phyloP scores from a whole-genome alignment of 2,113 vertebrate species.

The Carlito syrichta region DNA sequence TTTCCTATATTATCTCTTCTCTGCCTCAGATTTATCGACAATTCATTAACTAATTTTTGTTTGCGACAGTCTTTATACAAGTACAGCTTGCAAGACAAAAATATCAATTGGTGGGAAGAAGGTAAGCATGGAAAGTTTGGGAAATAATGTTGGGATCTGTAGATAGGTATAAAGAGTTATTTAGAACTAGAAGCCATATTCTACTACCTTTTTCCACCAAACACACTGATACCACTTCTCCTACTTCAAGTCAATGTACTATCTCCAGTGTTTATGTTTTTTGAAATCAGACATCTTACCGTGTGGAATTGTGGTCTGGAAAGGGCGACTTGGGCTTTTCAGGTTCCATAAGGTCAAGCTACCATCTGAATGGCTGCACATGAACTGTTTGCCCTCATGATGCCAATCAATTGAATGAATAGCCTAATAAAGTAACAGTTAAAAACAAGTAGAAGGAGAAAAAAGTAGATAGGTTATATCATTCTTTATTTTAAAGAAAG shows the following conservation, averaged over 20 bases:
- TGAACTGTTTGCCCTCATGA: conserved; percentile 98
- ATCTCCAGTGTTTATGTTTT: conserved; percentile 40
- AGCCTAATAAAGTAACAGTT: conserved; percentile 84
- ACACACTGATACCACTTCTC: not conserved
- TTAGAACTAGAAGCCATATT: not conserved
- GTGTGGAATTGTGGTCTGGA: conserved; percentile 96
- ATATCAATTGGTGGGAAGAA: not conserved
- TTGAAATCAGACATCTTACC: conserved; percentile 86
- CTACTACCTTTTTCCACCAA: conserved; percentile 4
- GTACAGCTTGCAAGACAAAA: not conserved
- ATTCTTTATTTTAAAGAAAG: conserved; percentile 30
- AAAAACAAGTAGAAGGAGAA: conserved; percentile 26
- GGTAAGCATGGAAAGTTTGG: not conserved
- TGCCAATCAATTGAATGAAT: conserved; percentile 99
- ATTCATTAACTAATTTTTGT: not conserved
- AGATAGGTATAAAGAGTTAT: not conserved
- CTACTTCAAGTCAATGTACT: conserved; percentile 9
- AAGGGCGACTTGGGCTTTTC: conserved; percentile 93
- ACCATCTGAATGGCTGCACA: conserved; percentile 99
- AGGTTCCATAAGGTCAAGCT: conserved; percentile 97
- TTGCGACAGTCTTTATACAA: not conserved
- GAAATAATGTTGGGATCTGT: not conserved
- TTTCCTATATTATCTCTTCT: not conserved
- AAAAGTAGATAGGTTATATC: not conserved
- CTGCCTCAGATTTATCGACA: not conserved